Evolutionary conservation across 2,797 vertebrate genomes (phyloP).

Genomic region (Perodicticus potto): DNA sequence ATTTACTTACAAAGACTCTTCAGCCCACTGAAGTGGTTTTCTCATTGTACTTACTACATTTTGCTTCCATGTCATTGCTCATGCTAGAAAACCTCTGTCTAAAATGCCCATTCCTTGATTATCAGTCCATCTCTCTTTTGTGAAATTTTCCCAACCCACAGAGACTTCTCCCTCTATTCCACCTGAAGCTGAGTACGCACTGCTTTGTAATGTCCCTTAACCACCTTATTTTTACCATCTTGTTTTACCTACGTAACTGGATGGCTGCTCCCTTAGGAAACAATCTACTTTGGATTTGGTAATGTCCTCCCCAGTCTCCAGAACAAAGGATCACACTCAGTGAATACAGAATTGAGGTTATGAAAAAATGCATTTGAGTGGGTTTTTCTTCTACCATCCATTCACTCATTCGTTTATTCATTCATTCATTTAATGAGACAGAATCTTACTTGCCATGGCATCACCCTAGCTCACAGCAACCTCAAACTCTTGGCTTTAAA

Average conservation of each 20-base stretch:
- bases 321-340: background rate
- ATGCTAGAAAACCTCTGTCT: background rate
- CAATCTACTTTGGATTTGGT: background rate
- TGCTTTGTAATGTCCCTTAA: background rate
- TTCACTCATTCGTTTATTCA: too few species aligned
- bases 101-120: conserved; percentile 21
- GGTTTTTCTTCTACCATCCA: background rate
- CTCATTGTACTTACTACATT: background rate
- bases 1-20: conserved; percentile 39
- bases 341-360: background rate
- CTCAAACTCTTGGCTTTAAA: too few species aligned
- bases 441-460: too few species aligned
- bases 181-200: background rate
- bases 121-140: conserved; percentile 5
- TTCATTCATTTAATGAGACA: too few species aligned
- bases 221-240: background rate
- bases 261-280: background rate
- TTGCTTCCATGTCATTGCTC: background rate
- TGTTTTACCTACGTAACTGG: background rate
- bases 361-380: background rate
- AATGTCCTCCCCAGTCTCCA: background rate
- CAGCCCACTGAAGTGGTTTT: background rate
- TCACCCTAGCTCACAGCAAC: too few species aligned
- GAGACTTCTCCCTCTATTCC: background rate
- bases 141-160: background rate